These are phyloP conservation scores for Alloplasta piceator DNA, from an alignment of 2,888 invertebrate species.

Conservation along the genomic window DNA sequence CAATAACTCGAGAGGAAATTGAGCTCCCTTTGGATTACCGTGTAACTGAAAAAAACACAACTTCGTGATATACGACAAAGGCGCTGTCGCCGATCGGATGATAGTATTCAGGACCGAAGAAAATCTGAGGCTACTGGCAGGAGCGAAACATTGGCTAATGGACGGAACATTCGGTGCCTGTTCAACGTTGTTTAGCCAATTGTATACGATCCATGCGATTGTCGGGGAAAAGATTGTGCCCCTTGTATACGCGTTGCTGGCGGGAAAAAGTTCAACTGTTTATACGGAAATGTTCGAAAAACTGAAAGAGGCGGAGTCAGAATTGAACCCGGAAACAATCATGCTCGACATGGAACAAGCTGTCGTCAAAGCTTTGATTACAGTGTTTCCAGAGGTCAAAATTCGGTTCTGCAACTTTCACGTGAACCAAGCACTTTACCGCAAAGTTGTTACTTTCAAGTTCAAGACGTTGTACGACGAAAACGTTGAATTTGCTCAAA, in stretches of 20 bases:
- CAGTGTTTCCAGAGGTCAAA: neutral
- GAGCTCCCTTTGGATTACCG: too few relatives aligned
- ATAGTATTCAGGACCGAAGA: conserved; percentile 3
- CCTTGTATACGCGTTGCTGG: conserved; percentile 15
- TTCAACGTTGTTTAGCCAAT: conserved; percentile 5
- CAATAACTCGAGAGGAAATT: too few relatives aligned
- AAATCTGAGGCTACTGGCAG: conserved; percentile 16
- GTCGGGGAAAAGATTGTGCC: conserved; percentile 12
- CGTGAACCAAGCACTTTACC: conserved; percentile 18
- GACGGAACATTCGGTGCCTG: conserved; percentile 23
- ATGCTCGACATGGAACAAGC: conserved; percentile 26
- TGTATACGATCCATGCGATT: conserved; percentile 19
- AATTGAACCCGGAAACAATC: conserved; percentile 21
- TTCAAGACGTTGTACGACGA: conserved; percentile 9
- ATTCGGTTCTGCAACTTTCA: conserved; percentile 29
- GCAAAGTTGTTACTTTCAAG: conserved; percentile 5
- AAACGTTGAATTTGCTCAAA: conserved; percentile 3
- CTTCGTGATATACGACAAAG: too few relatives aligned
- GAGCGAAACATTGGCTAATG: conserved; percentile 27
- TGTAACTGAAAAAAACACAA: too few relatives aligned
- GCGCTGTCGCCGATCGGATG: too few relatives aligned
- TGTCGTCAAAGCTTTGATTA: neutral
- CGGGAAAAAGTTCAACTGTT: conserved; percentile 17
- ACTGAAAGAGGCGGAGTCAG: conserved; percentile 16
- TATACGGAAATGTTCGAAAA: conserved; percentile 24